Percentiles rank a stretch among this genome's conserved stretches.
Evolutionary conservation across 2,113 vertebrate species (phyloP).

Genomic region (Melanerpes formicivorus): DNA sequence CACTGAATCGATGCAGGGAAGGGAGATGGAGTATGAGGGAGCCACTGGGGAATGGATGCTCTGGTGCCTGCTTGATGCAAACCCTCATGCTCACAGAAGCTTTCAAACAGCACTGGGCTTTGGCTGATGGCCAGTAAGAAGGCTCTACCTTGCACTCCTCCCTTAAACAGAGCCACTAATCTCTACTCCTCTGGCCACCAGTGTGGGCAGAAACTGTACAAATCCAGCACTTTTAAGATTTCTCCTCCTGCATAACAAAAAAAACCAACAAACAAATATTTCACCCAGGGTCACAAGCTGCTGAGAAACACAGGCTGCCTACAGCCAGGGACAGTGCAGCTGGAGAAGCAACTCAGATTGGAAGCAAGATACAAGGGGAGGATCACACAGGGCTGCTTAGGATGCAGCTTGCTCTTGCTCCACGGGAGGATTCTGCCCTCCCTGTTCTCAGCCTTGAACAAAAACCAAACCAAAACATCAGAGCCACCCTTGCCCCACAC

Average conservation of each 20-base stretch:
- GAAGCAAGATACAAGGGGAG: neutral
- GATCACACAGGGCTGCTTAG: accelerated
- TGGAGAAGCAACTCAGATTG: neutral
- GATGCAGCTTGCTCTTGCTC: neutral
- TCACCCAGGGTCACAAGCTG: neutral
- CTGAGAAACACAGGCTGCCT: neutral
- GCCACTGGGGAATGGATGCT: neutral
- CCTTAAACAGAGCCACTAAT: neutral
- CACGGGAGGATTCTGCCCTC: neutral
- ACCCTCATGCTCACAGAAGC: neutral
- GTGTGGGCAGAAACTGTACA: neutral
- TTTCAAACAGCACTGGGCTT: neutral
- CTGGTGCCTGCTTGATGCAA: neutral
- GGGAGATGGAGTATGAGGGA: neutral
- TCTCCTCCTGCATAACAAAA: neutral
- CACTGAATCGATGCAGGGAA: neutral
- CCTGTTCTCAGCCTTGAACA: neutral
- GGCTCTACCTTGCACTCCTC: neutral
- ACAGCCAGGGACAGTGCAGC: neutral
- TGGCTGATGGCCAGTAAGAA: neutral
- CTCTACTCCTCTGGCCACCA: neutral
- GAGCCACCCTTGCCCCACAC: neutral
- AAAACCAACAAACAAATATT: neutral
- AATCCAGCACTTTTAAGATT: neutral
- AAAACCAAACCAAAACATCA: neutral